Conservation (phyloP, 2,797 vertebrate genomes). For the Brotogeris chrysoptera region DNA sequence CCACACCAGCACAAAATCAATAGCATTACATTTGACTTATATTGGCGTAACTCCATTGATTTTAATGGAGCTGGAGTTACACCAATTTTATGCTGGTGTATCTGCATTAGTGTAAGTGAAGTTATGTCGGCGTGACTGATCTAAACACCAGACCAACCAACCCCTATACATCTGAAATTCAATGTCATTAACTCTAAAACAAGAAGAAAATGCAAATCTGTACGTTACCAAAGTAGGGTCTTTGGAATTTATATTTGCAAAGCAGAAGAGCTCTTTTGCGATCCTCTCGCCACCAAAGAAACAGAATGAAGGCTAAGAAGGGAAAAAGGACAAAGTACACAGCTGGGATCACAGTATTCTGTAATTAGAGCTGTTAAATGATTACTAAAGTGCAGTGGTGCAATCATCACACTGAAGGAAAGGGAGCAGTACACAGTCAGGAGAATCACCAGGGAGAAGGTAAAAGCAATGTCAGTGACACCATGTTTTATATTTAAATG, state of each 20-base stretch:
- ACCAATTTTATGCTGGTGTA: constrained; percentile 17
- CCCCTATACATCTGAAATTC: not conserved
- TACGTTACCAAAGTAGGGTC: constrained; percentile 55
- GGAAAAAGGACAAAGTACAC: constrained; percentile 74
- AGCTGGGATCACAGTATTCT: constrained; percentile 27
- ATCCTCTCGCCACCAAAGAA: constrained; percentile 10
- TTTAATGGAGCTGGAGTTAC: constrained; percentile 16
- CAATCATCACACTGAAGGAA: constrained; percentile 46
- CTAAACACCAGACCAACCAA: not conserved
- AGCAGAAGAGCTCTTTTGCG: not conserved
- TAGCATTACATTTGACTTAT: not conserved
- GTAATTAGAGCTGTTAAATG: constrained; percentile 72
- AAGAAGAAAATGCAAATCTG: not conserved
- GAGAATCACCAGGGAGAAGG: constrained; percentile 35
- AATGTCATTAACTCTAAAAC: not conserved
- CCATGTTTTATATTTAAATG: not conserved
- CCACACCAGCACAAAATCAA: constrained; percentile 35
- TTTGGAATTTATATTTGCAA: not conserved
- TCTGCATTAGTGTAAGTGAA: constrained; percentile 21
- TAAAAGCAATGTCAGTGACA: constrained; percentile 35
- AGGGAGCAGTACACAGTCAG: constrained; percentile 12
- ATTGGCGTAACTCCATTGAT: not conserved
- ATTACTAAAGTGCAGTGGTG: constrained; percentile 50
- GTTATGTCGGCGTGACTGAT: not conserved
- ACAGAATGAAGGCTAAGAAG: not conserved